phyloP scores from a whole-genome alignment of 2,888 invertebrate genomes.

The Platerodrilus igneus region DNA sequence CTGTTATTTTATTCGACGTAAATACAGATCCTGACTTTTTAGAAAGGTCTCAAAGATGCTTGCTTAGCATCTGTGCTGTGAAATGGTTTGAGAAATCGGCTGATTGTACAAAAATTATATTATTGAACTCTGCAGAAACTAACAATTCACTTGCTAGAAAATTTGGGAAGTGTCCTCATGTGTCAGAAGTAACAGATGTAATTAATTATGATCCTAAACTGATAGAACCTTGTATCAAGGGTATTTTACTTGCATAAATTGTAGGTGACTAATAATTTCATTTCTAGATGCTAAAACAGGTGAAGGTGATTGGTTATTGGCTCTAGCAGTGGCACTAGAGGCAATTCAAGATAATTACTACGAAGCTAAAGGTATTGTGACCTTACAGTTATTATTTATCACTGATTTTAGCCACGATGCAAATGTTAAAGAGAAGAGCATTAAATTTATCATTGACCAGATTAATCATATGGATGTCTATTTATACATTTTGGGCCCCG shows the following conservation, averaged over 20 bases:
- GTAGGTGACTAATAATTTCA: not conserved
- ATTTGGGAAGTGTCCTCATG: constrained; percentile 8
- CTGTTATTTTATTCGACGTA: constrained; percentile 17
- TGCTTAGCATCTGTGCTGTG: constrained; percentile 14
- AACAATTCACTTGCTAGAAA: constrained; percentile 7
- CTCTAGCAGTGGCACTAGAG: constrained; percentile 12
- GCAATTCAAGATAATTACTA: constrained; percentile 3
- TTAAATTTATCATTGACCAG: constrained; percentile 5
- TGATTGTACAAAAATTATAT: constrained; percentile 12
- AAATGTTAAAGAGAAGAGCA: constrained; percentile 6
- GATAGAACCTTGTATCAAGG: constrained; percentile 7
- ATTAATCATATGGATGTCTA: constrained; percentile 8
- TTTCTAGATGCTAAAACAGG: constrained; percentile 13
- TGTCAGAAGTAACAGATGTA: constrained; percentile 10
- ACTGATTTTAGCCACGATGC: constrained; percentile 9
- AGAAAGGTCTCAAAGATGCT: constrained; percentile 8
- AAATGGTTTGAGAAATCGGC: constrained; percentile 16
- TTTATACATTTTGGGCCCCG: constrained; percentile 19
- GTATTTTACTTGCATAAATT: constrained; percentile 4
- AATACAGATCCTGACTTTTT: constrained; percentile 11
- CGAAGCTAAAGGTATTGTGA: constrained; percentile 10
- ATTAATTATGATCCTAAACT: constrained; percentile 11
- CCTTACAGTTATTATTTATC: constrained; percentile 14
- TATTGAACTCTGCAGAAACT: constrained; percentile 10
- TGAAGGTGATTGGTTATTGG: constrained; percentile 14